Percentiles rank a stretch among this genome's conserved stretches.
phyloP scores from a whole-genome alignment of 2,797 vertebrate species.

The Gambelia wislizenii region DNA sequence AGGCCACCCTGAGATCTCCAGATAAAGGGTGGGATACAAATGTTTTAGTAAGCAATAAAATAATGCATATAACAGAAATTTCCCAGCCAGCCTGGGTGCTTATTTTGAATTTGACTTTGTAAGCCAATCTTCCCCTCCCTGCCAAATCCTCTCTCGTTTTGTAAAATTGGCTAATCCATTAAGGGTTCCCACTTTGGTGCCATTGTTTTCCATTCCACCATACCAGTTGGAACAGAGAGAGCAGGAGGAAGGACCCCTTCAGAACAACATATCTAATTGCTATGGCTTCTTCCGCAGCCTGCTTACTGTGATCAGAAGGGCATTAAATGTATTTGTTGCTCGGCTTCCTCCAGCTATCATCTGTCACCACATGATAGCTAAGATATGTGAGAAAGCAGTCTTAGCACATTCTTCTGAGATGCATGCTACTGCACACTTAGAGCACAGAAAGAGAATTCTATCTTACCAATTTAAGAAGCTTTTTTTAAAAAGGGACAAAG shows the following conservation, averaged over 20 bases:
- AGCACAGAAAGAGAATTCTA: not conserved
- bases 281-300: not conserved
- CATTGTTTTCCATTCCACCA: not conserved
- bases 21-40: no score
- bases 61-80: not conserved
- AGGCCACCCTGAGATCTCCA: no score
- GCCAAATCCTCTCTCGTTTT: not conserved
- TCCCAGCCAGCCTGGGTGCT: not conserved
- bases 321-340: slow-evolving; percentile 32
- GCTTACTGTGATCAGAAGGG: slow-evolving; percentile 15
- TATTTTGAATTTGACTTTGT: not conserved
- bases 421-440: not conserved
- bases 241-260: not conserved
- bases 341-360: slow-evolving; percentile 31
- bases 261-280: slow-evolving; percentile 3
- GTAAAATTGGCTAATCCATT: slow-evolving; percentile 8
- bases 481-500: not conserved
- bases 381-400: slow-evolving; percentile 10
- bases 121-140: not conserved
- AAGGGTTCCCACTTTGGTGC: not conserved
- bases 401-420: slow-evolving; percentile 10
- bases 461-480: not conserved
- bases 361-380: slow-evolving; percentile 22
- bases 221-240: not conserved
- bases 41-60: no score